A percentile compares a stretch with the other conserved stretches of the same genome.
These are phyloP conservation scores for Linurgus olivaceus DNA, from an alignment of 2,797 vertebrate genomes.

Conservation along the genomic window DNA sequence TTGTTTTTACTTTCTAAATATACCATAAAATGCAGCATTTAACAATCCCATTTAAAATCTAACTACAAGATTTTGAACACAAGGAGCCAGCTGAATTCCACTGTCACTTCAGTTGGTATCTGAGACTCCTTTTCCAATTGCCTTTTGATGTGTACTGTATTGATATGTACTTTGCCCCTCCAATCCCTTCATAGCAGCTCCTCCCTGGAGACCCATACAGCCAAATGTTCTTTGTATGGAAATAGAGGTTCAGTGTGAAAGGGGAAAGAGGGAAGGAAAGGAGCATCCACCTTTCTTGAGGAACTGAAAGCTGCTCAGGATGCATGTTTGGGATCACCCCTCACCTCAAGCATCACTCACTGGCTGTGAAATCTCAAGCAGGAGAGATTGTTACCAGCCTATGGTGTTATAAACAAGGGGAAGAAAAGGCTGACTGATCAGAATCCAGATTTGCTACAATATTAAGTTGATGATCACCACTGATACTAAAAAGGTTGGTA, in stretches of 20 bases:
- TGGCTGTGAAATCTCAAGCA: not conserved
- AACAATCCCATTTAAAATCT: not conserved
- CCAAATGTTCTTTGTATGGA: not conserved
- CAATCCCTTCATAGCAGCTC: not conserved
- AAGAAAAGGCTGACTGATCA: not conserved
- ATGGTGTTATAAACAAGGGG: not conserved
- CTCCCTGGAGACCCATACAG: not conserved
- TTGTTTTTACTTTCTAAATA: not conserved
- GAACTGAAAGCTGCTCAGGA: not conserved
- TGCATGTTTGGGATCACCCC: rapidly evolving
- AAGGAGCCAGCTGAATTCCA: not conserved
- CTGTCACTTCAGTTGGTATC: not conserved
- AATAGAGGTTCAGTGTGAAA: not conserved
- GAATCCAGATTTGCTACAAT: not conserved
- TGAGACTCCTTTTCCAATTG: not conserved
- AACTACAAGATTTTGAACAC: not conserved
- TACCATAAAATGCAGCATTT: not conserved
- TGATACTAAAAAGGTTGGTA: not conserved
- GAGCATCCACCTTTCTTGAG: rapidly evolving
- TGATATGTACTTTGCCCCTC: not conserved
- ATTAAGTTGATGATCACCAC: not conserved
- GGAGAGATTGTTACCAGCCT: not conserved
- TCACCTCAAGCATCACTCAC: not conserved
- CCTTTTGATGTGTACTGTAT: not conserved
- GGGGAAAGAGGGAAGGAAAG: not conserved